Conservation (phyloP, 2,888 invertebrate species). For the Pimpla rufipes region DNA sequence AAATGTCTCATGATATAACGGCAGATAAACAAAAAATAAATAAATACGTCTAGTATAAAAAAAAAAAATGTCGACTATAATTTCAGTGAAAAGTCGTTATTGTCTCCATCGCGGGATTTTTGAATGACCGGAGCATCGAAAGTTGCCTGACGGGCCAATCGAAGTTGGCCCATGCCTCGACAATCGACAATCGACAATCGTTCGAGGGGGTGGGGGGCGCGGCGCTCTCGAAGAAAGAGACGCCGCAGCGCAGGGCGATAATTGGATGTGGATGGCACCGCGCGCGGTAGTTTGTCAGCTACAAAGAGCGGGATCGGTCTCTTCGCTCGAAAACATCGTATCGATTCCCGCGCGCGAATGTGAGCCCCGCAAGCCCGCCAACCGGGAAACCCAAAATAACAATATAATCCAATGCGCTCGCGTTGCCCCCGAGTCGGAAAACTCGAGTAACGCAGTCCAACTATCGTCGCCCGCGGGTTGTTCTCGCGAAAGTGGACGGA, state of each 20-base stretch:
- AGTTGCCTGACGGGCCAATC: not conserved
- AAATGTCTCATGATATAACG: too few species aligned
- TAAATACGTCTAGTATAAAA: too few species aligned
- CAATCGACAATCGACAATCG: not conserved
- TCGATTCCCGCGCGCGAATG: slow-evolving; percentile 36
- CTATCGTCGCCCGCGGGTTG: not conserved
- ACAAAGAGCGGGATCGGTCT: not conserved
- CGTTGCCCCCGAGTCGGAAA: slow-evolving; percentile 9
- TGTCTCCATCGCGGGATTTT: too few species aligned
- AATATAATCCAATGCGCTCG: slow-evolving; percentile 6
- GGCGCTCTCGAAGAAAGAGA: slow-evolving; percentile 3
- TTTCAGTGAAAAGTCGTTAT: too few species aligned
- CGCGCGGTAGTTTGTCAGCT: slow-evolving; percentile 11
- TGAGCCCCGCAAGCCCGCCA: not conserved
- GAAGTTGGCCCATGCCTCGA: not conserved
- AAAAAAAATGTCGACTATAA: too few species aligned
- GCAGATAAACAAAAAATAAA: too few species aligned
- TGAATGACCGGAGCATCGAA: too few species aligned
- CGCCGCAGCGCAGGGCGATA: not conserved
- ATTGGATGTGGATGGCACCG: slow-evolving; percentile 13
- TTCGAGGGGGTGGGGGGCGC: not conserved
- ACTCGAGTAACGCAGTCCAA: not conserved
- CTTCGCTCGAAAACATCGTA: slow-evolving; percentile 16
- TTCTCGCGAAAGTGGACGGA: not conserved
- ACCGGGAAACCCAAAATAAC: not conserved